Base-by-base conservation (phyloP, 2,888 invertebrate species). In the Chrysolina americana region DNA sequence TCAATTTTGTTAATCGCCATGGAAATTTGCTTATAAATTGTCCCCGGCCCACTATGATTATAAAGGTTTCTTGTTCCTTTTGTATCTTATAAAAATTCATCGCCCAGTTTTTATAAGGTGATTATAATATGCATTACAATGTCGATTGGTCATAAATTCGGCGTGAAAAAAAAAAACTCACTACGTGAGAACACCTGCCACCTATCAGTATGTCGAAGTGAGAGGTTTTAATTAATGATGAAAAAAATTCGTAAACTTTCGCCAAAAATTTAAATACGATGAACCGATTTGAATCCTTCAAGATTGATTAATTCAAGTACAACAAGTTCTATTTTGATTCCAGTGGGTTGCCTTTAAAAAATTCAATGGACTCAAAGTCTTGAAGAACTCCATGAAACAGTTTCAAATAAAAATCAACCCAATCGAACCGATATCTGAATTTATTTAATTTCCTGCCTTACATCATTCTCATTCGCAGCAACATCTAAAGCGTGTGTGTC, bases 1-100 rank as follows among this genome's bases (percentile, higher is more conserved):
- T 75, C 75, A 75, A 75, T 75, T 75, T 75, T 53, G 75, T 72
- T 75, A 75, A 75, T 75, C 72, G 75, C 75, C 75, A 66, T 75
- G 75, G 72, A 75, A 75, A 75, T 75, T 75, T 72, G 72, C 70
- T 75, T 75, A 72, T 75, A 75, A 75, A 72, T 75, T 72, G 75
- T 74, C 72, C 70, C 50, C 69, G 59, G 71, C 65, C 71, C 71
- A 72, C 59, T 72, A 68, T 72, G 72, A 72, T 75, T 75, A 72
- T 75, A 65, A 64, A 71, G 68, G 36, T 68, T 68, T 71, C 68
- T 75, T 69, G 71, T 71, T 68, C 48, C 68, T 74, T 74, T 71
- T 74, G 28, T 66, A 47, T 28, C 70, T 64, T 53, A 50, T 65
- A 21, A 74, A 74, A 74, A 71, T 74, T 68, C 68, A 74, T 74